Conservation (phyloP, 2,113 vertebrate genomes). For the Gallinago paraguaiae region DNA sequence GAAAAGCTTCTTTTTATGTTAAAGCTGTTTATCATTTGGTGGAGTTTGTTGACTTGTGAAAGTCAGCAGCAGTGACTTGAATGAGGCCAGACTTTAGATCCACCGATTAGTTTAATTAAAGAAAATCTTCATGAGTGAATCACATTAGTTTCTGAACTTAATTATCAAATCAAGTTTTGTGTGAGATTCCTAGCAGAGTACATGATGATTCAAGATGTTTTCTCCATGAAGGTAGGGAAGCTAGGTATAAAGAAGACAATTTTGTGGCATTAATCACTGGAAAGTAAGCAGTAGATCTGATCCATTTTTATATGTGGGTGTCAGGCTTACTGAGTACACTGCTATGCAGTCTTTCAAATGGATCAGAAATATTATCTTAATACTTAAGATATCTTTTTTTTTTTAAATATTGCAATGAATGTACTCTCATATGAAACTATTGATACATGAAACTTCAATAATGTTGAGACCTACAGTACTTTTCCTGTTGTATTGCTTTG, state of each 20-base stretch:
- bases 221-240: constrained; percentile 24
- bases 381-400: not conserved
- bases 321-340: not conserved
- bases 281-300: constrained; percentile 33
- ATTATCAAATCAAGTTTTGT: not conserved
- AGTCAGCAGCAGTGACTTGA: not conserved
- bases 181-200: not conserved
- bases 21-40: not conserved
- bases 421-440: not conserved
- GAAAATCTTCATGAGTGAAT: not conserved
- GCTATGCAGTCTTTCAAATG: not conserved
- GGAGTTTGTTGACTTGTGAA: not conserved
- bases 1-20: not conserved
- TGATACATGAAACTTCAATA: not conserved
- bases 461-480: not conserved
- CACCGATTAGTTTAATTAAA: not conserved
- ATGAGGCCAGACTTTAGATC: not conserved
- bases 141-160: not conserved
- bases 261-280: constrained; percentile 42
- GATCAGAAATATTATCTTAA: constrained; percentile 5
- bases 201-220: not conserved
- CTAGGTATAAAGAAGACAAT: constrained; percentile 39
- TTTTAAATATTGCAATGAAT: not conserved
- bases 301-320: not conserved
- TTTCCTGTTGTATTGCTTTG: not conserved